Evolutionary conservation across 2,888 invertebrate species (phyloP).

Genomic region (Caenorhabditis zanzibari): DNA sequence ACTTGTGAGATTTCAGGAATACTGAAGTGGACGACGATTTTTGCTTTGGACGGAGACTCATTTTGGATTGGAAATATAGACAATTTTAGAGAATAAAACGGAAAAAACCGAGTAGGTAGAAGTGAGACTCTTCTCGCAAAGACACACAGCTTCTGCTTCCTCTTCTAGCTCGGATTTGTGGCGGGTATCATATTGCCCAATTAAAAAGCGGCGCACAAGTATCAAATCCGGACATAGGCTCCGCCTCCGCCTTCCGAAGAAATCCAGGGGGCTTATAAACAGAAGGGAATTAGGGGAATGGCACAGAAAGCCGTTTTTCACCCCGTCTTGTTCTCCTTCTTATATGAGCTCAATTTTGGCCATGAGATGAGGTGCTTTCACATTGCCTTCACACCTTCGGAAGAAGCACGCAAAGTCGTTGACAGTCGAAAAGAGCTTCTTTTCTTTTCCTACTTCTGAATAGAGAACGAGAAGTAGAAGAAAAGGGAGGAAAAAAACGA

Average conservation of each 20-base stretch:
- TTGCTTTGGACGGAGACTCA: constrained; percentile 60
- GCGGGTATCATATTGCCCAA: constrained; percentile 67
- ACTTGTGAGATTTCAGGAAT: constrained; percentile 63
- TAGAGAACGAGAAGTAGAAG: constrained; percentile 29
- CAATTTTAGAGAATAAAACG: constrained; percentile 11
- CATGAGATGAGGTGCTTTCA: constrained; percentile 32
- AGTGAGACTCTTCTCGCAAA: neutral
- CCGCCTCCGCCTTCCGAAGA: constrained; percentile 37
- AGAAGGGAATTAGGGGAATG: constrained; percentile 18
- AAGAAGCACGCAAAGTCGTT: constrained; percentile 6
- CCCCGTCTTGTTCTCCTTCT: constrained; percentile 12
- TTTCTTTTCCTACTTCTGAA: constrained; percentile 25
- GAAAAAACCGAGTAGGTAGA: constrained; percentile 6
- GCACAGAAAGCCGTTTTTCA: constrained; percentile 37
- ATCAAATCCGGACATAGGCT: constrained; percentile 52
- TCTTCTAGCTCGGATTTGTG: constrained; percentile 52
- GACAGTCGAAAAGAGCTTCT: constrained; percentile 11
- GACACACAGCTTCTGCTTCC: constrained; percentile 15
- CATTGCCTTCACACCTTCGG: constrained; percentile 41
- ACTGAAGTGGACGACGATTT: constrained; percentile 64
- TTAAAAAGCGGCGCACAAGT: constrained; percentile 63
- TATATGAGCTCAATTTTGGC: constrained; percentile 24
- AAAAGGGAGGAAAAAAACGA: neutral
- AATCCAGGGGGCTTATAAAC: constrained; percentile 26
- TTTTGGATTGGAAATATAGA: constrained; percentile 17